Evolutionary conservation across 1,140 invertebrate genomes (phyloP).

Genomic region (Diploscapter pachys): DNA sequence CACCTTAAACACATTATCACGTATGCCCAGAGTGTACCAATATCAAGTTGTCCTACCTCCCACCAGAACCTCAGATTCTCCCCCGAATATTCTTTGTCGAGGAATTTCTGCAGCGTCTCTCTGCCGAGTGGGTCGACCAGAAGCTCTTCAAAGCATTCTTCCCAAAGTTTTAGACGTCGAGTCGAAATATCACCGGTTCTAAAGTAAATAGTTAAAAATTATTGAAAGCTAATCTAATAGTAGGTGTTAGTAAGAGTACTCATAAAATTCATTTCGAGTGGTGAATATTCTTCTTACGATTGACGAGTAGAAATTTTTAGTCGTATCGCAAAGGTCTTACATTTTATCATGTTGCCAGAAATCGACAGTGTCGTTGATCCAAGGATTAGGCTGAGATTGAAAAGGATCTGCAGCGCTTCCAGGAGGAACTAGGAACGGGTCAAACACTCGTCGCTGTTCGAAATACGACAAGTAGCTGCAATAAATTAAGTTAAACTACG

Average conservation of each 20-base stretch:
- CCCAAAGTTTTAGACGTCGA: slow-evolving; percentile 81
- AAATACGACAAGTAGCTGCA: slow-evolving; percentile 82
- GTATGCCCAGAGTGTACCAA: no score
- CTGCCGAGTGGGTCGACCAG: slow-evolving; percentile 85
- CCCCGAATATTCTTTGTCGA: slow-evolving; percentile 96
- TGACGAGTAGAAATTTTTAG: no score
- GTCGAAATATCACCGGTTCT: slow-evolving; percentile 58
- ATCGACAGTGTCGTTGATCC: slow-evolving; percentile 89
- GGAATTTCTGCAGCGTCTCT: slow-evolving; percentile 89
- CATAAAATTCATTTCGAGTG: neutral
- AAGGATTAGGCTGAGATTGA: slow-evolving; percentile 85
- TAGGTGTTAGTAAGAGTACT: neutral
- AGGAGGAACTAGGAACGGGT: slow-evolving; percentile 80
- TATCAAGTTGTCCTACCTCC: slow-evolving; percentile 43
- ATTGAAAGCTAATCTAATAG: neutral
- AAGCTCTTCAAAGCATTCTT: slow-evolving; percentile 86
- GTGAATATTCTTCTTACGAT: neutral
- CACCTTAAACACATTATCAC: slow-evolving; percentile 69
- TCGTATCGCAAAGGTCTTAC: slow-evolving; percentile 63
- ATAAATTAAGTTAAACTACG: neutral
- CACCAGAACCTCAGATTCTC: slow-evolving; percentile 81
- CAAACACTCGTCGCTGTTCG: slow-evolving; percentile 93
- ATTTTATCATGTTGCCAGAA: slow-evolving; percentile 80
- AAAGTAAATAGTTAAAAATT: slow-evolving; percentile 17
- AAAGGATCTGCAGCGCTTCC: slow-evolving; percentile 59